Base-by-base conservation (phyloP, 2,888 invertebrate species). In the Noctua pronuba region DNA sequence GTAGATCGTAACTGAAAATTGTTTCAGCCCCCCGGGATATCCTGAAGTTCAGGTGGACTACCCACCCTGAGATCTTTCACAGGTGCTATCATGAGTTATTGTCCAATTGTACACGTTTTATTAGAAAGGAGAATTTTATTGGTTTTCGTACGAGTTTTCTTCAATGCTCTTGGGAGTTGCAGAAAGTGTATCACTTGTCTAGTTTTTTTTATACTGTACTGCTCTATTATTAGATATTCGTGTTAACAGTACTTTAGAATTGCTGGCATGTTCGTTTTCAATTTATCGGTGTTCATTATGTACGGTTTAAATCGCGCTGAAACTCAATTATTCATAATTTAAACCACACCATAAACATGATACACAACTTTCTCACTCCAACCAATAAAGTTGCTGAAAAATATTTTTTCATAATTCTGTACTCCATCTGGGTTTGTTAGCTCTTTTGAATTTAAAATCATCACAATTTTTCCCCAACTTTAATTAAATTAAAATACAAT, bases 11-110 rank as follows among this genome's bases (percentile, higher is more conserved):
- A 94, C 93, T 94, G 95, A 92, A 95, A 95, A 95, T 95, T 95
- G 95, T 95, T 94, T 93, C 89, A 90, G 91, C 88, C 93, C 93
- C 94, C 86, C 80, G 86, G 90, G 93, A 91, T 86, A 87, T 46
- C 73, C 88, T 89, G 88, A 89, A 92, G 88, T 93, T 92, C 87
- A 88, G 86, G 89, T 88, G 86, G 90, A 90, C 85, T 90, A 69
- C 89, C 88, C 86, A 81, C 86, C 91, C 92, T 93, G 93, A 90
- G 94, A 94, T 91, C 92, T 86, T 91, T 90, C 89, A 91, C 95
- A 95, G 95, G 94, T 95, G 95, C 77, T 88, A 88, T 91, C 92
- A 91, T 94, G 94, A 95, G 90, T 94, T 95, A 95, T 94, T 86
- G 92, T 91, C 89, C 88, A 91, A 85, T 89, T 92, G 93, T 92